A percentile compares a stretch with the other conserved stretches of the same genome.
Evolutionary conservation across 2,797 vertebrate species (phyloP).

Genomic region (Pantherophis alleghaniensis): DNA sequence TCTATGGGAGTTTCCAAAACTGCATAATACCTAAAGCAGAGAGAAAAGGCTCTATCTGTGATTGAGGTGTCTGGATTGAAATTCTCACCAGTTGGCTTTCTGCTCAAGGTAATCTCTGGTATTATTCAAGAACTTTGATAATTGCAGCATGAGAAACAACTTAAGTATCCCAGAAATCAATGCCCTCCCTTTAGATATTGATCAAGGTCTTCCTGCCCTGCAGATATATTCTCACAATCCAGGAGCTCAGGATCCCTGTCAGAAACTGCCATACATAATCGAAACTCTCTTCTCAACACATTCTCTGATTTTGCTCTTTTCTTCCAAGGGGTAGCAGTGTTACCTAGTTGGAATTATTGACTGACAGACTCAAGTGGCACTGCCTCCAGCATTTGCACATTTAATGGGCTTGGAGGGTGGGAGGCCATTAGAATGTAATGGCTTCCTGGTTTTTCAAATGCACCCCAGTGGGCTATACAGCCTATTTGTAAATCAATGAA

Average conservation of each 20-base stretch:
- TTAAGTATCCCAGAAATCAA: slow-evolving; percentile 65
- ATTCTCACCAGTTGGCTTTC: slow-evolving; percentile 37
- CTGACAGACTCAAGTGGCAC: slow-evolving; percentile 36
- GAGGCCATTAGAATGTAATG: slow-evolving; percentile 20
- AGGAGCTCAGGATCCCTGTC: slow-evolving; percentile 47
- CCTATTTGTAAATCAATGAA: slow-evolving; percentile 45
- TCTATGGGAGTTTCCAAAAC: not conserved
- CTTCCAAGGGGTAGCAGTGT: slow-evolving; percentile 27
- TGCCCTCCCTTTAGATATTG: slow-evolving; percentile 56
- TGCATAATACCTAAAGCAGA: slow-evolving; percentile 23
- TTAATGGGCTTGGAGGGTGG: slow-evolving; percentile 26
- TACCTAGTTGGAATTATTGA: slow-evolving; percentile 54
- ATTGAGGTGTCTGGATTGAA: slow-evolving; percentile 34
- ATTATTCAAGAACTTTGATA: slow-evolving; percentile 67
- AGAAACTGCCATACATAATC: slow-evolving; percentile 25
- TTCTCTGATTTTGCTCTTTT: slow-evolving; percentile 29
- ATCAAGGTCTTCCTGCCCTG: slow-evolving; percentile 43
- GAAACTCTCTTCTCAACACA: slow-evolving; percentile 28
- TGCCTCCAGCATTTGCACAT: slow-evolving; percentile 16
- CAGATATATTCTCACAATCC: slow-evolving; percentile 69
- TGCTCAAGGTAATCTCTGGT: slow-evolving; percentile 54
- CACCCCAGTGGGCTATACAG: not conserved
- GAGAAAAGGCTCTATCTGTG: slow-evolving; percentile 25
- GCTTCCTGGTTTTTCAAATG: slow-evolving; percentile 37
- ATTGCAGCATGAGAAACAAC: slow-evolving; percentile 58